These are phyloP conservation scores for Neomorphus geoffroyi DNA, from an alignment of 2,797 vertebrate genomes.

Conservation along the genomic window DNA sequence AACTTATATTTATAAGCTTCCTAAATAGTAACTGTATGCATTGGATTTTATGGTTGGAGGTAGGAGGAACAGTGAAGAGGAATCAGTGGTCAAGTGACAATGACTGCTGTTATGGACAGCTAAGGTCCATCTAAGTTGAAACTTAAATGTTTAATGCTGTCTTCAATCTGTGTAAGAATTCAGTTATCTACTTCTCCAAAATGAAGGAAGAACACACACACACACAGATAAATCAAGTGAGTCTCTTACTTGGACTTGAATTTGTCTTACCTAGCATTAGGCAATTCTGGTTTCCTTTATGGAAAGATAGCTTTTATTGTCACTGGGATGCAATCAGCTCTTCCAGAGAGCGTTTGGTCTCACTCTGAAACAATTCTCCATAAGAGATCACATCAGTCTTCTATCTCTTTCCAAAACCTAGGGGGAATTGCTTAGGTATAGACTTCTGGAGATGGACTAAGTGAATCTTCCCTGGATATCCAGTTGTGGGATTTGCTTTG, in stretches of 20 bases:
- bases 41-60: background rate
- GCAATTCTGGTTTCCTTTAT: background rate
- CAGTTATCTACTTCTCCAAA: too few relatives aligned
- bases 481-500: background rate
- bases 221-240: too few relatives aligned
- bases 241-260: too few relatives aligned
- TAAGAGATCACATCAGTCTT: background rate
- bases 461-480: background rate
- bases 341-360: background rate
- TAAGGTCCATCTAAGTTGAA: background rate
- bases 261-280: too few relatives aligned
- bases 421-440: background rate
- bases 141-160: background rate
- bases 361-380: background rate
- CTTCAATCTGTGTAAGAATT: background rate
- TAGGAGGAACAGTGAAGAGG: background rate
- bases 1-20: background rate
- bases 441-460: background rate
- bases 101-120: background rate
- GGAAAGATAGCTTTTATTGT: background rate
- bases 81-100: background rate
- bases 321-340: background rate
- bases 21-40: background rate
- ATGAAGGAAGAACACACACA: too few relatives aligned
- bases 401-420: background rate